Base-by-base conservation (phyloP, 2,888 invertebrate species). In the Acleris cristana region DNA sequence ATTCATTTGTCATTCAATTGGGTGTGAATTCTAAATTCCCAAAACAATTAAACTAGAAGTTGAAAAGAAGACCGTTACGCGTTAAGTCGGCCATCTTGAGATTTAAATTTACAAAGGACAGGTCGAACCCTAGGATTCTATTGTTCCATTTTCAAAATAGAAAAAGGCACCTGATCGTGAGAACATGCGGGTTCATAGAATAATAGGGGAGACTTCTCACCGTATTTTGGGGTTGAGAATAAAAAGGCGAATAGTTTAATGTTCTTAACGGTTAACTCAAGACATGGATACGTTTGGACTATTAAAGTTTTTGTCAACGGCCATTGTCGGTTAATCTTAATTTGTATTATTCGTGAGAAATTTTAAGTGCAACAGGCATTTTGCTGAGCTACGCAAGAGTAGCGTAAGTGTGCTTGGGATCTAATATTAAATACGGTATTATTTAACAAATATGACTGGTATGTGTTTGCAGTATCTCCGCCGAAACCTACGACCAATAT, bases 31-130 rank as follows among this genome's bases (percentile, higher is more conserved):
- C 45, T 51, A 19, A 34, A 65, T 61, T 52, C 56, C 30, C 56
- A 23, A 66, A 61, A 56, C 61, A 61, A 61, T 61, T 57, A 14
- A 52, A 45, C 57, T 57, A 49, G 40, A 53, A 49, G 55, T 57
- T 51, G 55, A 63, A 57, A 60, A 51, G 23, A 66, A 73, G 74
- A 86, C 87, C 85, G 87, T 88, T 88, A 81, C 71, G 57, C 74
- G 70, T 69, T 64, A 62, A 76, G 49, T 48, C 73, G 72, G 79
- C 84, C 79, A 80, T 85, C 78, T 85, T 84, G 76, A 79, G 79
- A 72, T 76, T 75, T 52, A 62, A 76, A 74, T 74, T 61, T 60
- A 48, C 18, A 69, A 72, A 74, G 73, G 74, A 81, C 82, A 84
- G 82, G 83, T 82, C 81, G 72, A 80, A 83, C 82, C 81, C 72